Conservation (phyloP, 1,140 invertebrate species). For the Heliconius hewitsoni region DNA sequence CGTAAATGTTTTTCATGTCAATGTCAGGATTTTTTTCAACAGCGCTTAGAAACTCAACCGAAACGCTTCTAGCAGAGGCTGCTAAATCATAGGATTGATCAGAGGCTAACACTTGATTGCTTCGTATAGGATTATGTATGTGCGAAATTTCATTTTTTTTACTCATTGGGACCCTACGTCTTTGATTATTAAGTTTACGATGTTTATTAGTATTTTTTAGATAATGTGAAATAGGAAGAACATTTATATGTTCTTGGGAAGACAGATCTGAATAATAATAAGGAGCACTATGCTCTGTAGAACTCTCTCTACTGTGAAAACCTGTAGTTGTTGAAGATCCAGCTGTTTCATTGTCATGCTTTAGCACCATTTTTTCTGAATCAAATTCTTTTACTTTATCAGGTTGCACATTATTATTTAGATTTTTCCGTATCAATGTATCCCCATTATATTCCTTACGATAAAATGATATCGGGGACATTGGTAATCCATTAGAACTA, state of each 20-base stretch:
- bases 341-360: constrained; percentile 58
- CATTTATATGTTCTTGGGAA: constrained; percentile 79
- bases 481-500: constrained; percentile 58
- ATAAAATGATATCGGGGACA: constrained; percentile 77
- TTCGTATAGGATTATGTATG: constrained; percentile 89
- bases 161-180: constrained; percentile 79
- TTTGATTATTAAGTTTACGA: constrained; percentile 86
- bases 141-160: constrained; percentile 89
- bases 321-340: constrained; percentile 62
- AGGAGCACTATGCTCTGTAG: constrained; percentile 85
- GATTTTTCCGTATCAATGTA: constrained; percentile 63
- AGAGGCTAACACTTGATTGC: constrained; percentile 60
- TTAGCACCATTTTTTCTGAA: constrained; percentile 61
- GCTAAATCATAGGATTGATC: constrained; percentile 82
- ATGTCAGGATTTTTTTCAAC: constrained; percentile 86
- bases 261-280: constrained; percentile 94
- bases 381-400: constrained; percentile 79
- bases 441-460: constrained; percentile 74
- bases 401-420: constrained; percentile 62
- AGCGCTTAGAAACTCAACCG: constrained; percentile 85
- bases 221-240: constrained; percentile 69
- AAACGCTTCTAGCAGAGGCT: constrained; percentile 84
- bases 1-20: constrained; percentile 89
- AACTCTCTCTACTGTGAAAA: constrained; percentile 80
- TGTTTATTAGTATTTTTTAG: constrained; percentile 79